Percentiles rank a stretch among this genome's conserved stretches.
phyloP scores from a whole-genome alignment of 2,888 invertebrate species.

The Diloba caeruleocephala region DNA sequence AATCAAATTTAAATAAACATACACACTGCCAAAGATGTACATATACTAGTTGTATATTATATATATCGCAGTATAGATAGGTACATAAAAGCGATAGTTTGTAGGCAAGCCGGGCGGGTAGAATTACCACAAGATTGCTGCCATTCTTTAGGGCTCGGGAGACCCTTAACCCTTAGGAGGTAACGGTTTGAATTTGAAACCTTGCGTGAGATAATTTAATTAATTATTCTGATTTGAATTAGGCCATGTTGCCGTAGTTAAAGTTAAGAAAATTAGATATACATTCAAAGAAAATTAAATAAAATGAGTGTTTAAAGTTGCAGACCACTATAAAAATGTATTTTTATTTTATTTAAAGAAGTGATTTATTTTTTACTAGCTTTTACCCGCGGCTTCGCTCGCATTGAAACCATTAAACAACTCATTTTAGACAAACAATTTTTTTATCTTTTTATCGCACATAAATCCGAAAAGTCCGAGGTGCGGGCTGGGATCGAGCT shows the following conservation, averaged over 20 bases:
- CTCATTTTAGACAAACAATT: no score
- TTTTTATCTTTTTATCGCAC: no score
- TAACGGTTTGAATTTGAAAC: constrained; percentile 57
- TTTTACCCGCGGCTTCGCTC: no score
- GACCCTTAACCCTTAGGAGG: constrained; percentile 66
- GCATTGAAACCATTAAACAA: no score
- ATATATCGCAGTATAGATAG: constrained; percentile 13
- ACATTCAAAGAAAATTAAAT: background rate
- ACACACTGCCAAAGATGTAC: constrained; percentile 3
- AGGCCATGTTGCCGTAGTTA: constrained; percentile 14
- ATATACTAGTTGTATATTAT: background rate
- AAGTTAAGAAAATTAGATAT: constrained; percentile 9
- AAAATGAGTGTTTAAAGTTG: no score
- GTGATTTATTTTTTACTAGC: no score
- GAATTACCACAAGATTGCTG: constrained; percentile 81
- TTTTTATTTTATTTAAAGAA: no score
- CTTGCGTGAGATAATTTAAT: constrained; percentile 68
- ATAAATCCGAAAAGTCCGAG: no score
- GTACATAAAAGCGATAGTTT: constrained; percentile 64
- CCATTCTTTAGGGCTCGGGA: constrained; percentile 76
- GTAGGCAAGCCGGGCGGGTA: constrained; percentile 61
- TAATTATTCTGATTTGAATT: constrained; percentile 59
- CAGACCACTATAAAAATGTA: no score
- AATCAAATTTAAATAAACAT: constrained; percentile 32
- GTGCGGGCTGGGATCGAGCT: no score